Evolutionary conservation across 2,113 vertebrate genomes (phyloP).

Genomic region (Silurus asotus): DNA sequence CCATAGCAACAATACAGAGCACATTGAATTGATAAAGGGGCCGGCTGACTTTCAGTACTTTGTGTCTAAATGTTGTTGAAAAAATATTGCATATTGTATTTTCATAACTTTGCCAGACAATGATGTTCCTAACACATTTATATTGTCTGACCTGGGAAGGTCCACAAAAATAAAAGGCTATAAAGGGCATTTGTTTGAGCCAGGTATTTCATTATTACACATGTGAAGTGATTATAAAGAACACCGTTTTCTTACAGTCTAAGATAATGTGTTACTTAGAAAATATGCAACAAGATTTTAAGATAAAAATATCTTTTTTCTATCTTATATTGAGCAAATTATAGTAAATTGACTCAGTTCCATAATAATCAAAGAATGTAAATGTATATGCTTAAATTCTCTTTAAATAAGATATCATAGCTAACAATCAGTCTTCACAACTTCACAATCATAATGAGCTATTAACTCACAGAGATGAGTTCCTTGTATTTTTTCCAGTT

Average conservation of each 20-base stretch:
- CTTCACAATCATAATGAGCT: conserved; percentile 4
- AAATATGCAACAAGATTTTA: not conserved
- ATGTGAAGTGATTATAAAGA: not conserved
- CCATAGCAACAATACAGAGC: conserved; percentile 56
- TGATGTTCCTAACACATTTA: conserved; percentile 8
- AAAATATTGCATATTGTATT: conserved; percentile 31
- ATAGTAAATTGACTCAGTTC: not conserved
- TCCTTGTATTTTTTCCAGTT: not conserved
- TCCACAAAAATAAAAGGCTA: not conserved
- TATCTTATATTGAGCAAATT: not conserved
- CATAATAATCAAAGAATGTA: not conserved
- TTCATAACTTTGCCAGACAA: conserved; percentile 2
- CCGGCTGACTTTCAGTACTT: conserved; percentile 25
- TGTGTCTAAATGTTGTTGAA: conserved; percentile 39
- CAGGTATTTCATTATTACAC: not conserved
- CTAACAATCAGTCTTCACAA: not conserved
- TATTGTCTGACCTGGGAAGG: not conserved
- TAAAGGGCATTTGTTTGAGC: not conserved
- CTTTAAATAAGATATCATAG: not conserved
- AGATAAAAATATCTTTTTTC: not conserved
- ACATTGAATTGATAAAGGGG: conserved; percentile 29
- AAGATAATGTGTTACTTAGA: not conserved
- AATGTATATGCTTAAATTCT: not conserved
- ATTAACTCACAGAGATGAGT: not conserved
- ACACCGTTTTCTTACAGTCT: not conserved